A percentile compares a stretch with the other conserved stretches of the same genome.
These are phyloP conservation scores for Ectemnius continuus DNA, from an alignment of 2,888 invertebrate species.

Conservation along the genomic window DNA sequence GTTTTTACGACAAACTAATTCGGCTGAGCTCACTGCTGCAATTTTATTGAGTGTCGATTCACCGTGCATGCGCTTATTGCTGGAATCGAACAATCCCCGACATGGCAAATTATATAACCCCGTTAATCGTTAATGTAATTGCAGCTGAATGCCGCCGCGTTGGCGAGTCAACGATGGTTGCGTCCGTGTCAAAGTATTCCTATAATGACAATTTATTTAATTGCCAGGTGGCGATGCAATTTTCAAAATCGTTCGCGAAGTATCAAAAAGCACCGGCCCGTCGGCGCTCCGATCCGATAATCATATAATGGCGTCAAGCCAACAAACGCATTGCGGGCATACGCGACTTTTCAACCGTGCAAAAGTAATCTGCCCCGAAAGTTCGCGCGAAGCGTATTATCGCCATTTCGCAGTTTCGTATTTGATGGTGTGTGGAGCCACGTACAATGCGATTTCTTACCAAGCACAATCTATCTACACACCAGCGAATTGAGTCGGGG, in stretches of 20 bases:
- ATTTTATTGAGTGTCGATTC: no score
- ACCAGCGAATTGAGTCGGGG: no score
- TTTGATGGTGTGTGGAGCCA: no score
- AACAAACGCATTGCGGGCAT: background rate
- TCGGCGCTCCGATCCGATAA: background rate
- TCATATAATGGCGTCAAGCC: background rate
- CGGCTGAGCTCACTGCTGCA: no score
- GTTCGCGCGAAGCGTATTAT: slow-evolving; percentile 16
- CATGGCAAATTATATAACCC: background rate
- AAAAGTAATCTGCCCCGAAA: slow-evolving; percentile 10
- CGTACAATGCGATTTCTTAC: no score
- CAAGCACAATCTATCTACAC: no score
- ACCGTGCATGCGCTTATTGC: background rate
- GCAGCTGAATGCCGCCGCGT: background rate
- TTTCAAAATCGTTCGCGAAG: slow-evolving; percentile 4
- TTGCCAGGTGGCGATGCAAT: background rate
- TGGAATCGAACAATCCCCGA: background rate
- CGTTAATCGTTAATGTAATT: background rate
- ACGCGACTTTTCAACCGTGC: background rate
- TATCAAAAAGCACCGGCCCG: slow-evolving; percentile 4
- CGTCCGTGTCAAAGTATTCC: background rate
- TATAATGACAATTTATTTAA: background rate
- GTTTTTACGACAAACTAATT: no score
- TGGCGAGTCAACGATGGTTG: no score
- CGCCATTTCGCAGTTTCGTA: slow-evolving; percentile 13